Evolutionary conservation across 2,797 vertebrate genomes (phyloP).

Genomic region (Otolemur crassicaudatus): DNA sequence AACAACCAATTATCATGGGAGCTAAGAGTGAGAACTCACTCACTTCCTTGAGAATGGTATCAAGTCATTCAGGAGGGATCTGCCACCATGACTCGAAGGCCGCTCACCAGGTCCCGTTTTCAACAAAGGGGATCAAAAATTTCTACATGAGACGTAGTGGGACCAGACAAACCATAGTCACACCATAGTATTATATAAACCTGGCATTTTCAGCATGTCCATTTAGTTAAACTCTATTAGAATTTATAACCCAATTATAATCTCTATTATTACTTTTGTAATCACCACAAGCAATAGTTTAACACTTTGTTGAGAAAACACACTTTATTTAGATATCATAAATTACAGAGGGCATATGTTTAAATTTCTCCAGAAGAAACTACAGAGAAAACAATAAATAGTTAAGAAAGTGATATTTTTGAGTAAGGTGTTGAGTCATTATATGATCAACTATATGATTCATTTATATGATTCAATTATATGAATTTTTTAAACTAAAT

Average conservation of each 20-base stretch:
- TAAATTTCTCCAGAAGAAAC: background rate
- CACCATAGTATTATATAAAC: background rate
- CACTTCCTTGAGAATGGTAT: background rate
- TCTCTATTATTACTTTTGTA: background rate
- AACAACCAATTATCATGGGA: background rate
- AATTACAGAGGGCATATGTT: background rate
- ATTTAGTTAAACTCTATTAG: background rate
- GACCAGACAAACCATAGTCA: background rate
- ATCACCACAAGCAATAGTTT: background rate
- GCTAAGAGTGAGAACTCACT: background rate
- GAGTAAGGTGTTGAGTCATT: background rate
- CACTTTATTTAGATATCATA: background rate
- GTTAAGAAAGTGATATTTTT: background rate
- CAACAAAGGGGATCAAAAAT: background rate
- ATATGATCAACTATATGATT: background rate
- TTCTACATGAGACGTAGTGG: too few relatives aligned
- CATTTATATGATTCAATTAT: background rate
- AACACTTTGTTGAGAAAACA: background rate
- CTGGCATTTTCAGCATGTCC: background rate
- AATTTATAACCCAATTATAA: background rate
- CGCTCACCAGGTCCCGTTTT: background rate
- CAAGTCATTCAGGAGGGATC: background rate
- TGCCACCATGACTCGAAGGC: background rate
- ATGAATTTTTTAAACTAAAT: background rate
- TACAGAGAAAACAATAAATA: background rate